Evolutionary conservation across 2,797 vertebrate species (phyloP), one percentile per base, ranked within the genome.

Genomic region (Centroberyx gerrardi): DNA sequence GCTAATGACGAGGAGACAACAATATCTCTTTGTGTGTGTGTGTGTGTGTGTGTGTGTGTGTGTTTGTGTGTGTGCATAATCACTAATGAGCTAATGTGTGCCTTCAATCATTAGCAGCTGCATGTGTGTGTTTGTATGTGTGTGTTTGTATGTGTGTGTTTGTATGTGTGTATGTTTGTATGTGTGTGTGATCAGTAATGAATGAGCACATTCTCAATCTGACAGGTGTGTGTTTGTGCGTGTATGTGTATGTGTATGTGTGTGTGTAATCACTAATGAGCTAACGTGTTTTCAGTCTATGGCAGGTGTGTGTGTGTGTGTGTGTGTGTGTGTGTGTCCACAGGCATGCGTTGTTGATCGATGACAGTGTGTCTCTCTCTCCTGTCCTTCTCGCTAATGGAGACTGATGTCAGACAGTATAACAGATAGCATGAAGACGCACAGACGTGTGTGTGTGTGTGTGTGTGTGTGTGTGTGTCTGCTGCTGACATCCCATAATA

Each of bases 1-100:
- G 79, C 65, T 87, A 84, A 78, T 72, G 78, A 84, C 59, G 58
- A 86, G 76, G 68, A 80, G 71, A 78, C 69, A 29, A 78, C 76
- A 69, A 63, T 69, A 65, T 60, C 70, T 67, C 9, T 1, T 1
- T 52, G 56, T 51, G 17, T 69, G 63, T 68, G 44, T 62, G 51
- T 60, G 56, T 46, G 54, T 42, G 40, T 44, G 42, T 44, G 42
- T 44, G 42, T 44, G 44, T 48, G 44, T 48, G 44, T 78, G 13
- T 15, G n/a, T n/a, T n/a, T n/a, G 13, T 56, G 54, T 55, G 28
- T 28, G 53, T 55, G 53, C 27, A 18, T 55, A 18, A 22, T 33
- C 31, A 33, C 31, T 33, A 33, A 33, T 6, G 31, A 33, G 31
- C 31, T 33, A 33, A 33, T 33, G 31, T 33, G 31, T 33, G 31